Base-by-base conservation (phyloP, 1,140 invertebrate genomes). In the Sminthurides bifidus region DNA sequence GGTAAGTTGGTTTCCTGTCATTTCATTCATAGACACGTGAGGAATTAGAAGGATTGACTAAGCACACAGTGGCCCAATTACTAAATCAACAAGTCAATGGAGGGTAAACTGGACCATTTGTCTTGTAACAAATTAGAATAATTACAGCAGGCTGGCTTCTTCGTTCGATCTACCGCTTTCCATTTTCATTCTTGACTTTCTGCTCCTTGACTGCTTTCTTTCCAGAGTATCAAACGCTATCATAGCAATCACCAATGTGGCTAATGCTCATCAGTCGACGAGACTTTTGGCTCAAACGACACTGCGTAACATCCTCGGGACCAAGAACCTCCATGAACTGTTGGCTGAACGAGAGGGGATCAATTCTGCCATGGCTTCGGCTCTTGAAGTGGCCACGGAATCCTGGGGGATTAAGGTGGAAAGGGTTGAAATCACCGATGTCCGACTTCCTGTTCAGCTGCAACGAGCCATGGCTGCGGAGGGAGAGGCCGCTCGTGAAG, bases 221-320 rank as follows among this genome's bases (percentile, higher is more conserved):
- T n/a, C n/a, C n/a, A 53, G 78, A 33, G 77, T 82, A 14, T 89
- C 85, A 67, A 94, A 96, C 72, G 92, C 93, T 14, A 94, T 90
- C 0, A 86, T 95, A 52, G 93, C 90, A 35, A 90, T 97, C 60
- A 90, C 90, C 26, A 96, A 96, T 71, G 92, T 97, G 31, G 92
- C 95, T 71, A 94, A 97, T 71, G 90, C 91, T 31, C 89, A 92
- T 71, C 87, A 93, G 70, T 87, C 84, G 52, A 90, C 72, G 8
- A 59, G 72, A 40, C 65, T 74, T 40, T 60, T 74, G 58, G 74
- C 70, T 37, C 71, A 73, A 46, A 74, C 72, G 8, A 74, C 73
- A 5, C 60, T 73, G 2, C 54, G 72, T 43, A 76, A 75, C 58
- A 73, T 75, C 63, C 61, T 73, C 50, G 72, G 72, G 2, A 73